Evolutionary conservation across 2,797 vertebrate genomes (phyloP).

Genomic region (Ceyx erithaca): DNA sequence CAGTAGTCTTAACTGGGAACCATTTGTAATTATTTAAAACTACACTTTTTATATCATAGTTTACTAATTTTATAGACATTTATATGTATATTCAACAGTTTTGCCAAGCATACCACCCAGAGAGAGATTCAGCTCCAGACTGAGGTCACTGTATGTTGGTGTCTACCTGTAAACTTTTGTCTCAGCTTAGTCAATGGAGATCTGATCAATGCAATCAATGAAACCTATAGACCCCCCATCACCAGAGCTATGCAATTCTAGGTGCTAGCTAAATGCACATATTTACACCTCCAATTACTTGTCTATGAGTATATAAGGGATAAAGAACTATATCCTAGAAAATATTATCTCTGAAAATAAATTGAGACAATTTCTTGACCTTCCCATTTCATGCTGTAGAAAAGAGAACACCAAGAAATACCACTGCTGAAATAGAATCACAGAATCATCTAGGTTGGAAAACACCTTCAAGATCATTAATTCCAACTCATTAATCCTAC

Average conservation of each 20-base stretch:
- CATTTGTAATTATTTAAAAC: not conserved
- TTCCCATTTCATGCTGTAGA: not conserved
- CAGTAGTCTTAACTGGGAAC: not conserved
- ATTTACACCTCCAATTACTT: not conserved
- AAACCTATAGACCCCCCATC: not conserved
- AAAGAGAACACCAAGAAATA: not conserved
- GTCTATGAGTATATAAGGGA: not conserved
- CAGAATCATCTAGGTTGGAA: no score
- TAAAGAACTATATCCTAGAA: not conserved
- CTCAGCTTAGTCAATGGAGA: not conserved
- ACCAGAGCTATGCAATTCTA: not conserved
- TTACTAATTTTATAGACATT: not conserved
- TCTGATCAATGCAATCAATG: not conserved
- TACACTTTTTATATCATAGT: not conserved
- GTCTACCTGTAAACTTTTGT: not conserved
- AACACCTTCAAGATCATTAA: no score
- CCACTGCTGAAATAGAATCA: not conserved
- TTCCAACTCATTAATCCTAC: no score
- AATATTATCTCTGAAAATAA: not conserved
- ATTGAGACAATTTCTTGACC: not conserved
- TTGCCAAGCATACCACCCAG: not conserved
- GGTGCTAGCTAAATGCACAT: fast-evolving
- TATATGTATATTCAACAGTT: not conserved
- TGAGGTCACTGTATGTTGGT: not conserved
- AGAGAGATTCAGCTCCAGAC: not conserved